phyloP scores from a whole-genome alignment of 2,888 invertebrate genomes.

The Trichogramma dendrolimi region DNA sequence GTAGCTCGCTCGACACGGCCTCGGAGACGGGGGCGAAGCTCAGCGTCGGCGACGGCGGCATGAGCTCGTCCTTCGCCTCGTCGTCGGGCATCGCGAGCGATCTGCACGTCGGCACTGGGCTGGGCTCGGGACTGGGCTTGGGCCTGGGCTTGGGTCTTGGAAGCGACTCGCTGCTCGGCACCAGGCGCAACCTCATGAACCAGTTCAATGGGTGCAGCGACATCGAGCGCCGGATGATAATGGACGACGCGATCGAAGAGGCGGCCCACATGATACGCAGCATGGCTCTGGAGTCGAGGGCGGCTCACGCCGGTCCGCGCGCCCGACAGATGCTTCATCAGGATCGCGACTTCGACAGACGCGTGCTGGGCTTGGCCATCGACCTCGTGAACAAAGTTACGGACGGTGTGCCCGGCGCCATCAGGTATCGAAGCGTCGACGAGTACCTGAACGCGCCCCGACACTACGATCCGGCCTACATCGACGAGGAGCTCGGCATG shows the following conservation, averaged over 20 bases:
- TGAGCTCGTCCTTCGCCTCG: not conserved
- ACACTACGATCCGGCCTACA: not conserved
- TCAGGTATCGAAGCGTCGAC: slow-evolving; percentile 11
- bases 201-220: slow-evolving; percentile 7
- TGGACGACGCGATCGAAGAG: slow-evolving; percentile 25
- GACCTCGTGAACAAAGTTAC: slow-evolving; percentile 25
- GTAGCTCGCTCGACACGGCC: not conserved
- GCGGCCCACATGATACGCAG: slow-evolving; percentile 21
- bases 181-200: not conserved
- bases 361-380: slow-evolving; percentile 16
- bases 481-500: not conserved
- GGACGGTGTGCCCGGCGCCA: slow-evolving; percentile 2
- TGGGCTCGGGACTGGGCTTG: not conserved
- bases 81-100: not conserved
- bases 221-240: slow-evolving; percentile 18
- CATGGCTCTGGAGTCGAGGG: slow-evolving; percentile 11
- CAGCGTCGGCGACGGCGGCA: not conserved
- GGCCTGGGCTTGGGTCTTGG: not conserved
- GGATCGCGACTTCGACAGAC: slow-evolving; percentile 3
- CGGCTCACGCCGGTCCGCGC: not conserved
- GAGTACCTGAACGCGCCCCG: slow-evolving; percentile 11
- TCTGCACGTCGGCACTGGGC: not conserved
- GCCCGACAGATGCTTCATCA: no score
- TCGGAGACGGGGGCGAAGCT: not conserved
- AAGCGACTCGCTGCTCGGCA: not conserved